Evolutionary conservation across 2,113 vertebrate genomes (phyloP).

Genomic region (Bucco capensis): DNA sequence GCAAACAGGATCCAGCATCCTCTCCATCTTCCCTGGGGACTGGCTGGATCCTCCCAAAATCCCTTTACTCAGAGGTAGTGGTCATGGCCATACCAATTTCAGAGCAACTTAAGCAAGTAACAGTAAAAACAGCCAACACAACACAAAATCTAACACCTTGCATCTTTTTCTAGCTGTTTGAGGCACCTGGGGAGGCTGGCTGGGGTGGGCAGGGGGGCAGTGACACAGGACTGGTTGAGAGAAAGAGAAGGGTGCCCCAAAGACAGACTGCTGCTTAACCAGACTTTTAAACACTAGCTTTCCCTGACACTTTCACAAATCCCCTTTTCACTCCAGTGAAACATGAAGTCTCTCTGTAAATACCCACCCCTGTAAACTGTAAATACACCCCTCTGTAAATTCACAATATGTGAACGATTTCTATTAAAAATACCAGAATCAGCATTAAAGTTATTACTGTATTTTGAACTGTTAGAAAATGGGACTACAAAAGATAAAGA

Average conservation of each 20-base stretch:
- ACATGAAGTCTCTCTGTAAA: not conserved
- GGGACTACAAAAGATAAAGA: not conserved
- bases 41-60: not conserved
- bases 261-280: not conserved
- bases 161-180: not conserved
- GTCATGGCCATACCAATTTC: not conserved
- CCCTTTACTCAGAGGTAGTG: not conserved
- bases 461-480: not conserved
- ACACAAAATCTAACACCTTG: not conserved
- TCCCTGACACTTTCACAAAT: not conserved
- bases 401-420: not conserved
- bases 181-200: not conserved
- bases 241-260: not conserved
- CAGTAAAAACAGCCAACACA: not conserved
- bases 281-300: not conserved
- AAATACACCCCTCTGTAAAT: not conserved
- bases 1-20: not conserved
- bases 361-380: too few species aligned
- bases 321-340: not conserved
- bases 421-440: not conserved
- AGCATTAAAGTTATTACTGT: not conserved
- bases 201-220: not conserved
- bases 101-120: not conserved
- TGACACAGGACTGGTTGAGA: accelerated
- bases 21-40: not conserved